A percentile compares a stretch with the other conserved stretches of the same genome.
Evolutionary conservation across 2,888 invertebrate genomes (phyloP).

Genomic region (Sturmia bella): DNA sequence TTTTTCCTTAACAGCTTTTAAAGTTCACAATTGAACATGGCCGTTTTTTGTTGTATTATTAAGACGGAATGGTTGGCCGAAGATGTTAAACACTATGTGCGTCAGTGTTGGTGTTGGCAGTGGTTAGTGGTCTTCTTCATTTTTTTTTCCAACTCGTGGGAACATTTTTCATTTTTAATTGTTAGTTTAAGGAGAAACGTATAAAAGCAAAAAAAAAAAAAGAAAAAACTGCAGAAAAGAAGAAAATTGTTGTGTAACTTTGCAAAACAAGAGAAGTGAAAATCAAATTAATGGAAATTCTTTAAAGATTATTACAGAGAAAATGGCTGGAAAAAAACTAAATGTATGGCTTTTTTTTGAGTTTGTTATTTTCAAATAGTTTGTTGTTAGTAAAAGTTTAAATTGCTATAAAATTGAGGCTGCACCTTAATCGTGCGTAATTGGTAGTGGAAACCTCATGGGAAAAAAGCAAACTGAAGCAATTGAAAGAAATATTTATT

Average conservation of each 20-base stretch:
- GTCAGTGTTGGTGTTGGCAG: slow-evolving; percentile 9
- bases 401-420: too few species aligned
- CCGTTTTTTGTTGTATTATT: slow-evolving; percentile 40
- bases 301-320: slow-evolving; percentile 45
- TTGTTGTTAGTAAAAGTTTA: too few species aligned
- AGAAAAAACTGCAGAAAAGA: not conserved
- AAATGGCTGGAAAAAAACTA: slow-evolving; percentile 38
- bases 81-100: slow-evolving; percentile 23
- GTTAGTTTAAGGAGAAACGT: slow-evolving; percentile 70
- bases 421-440: too few species aligned
- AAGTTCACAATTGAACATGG: slow-evolving; percentile 66
- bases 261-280: slow-evolving; percentile 43
- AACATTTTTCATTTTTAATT: slow-evolving; percentile 81
- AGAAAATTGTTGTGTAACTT: slow-evolving; percentile 26
- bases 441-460: too few species aligned
- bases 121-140: slow-evolving; percentile 45
- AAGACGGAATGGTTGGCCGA: slow-evolving; percentile 15
- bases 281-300: slow-evolving; percentile 58
- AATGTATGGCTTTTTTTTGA: not conserved
- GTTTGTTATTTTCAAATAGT: too few species aligned
- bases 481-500: too few species aligned
- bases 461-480: too few species aligned
- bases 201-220: slow-evolving; percentile 35
- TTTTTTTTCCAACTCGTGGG: slow-evolving; percentile 73
- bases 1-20: slow-evolving; percentile 39